Percentiles rank a stretch among this genome's conserved stretches.
Conservation (phyloP, 1,140 invertebrate species). For the Ladona fulva region DNA sequence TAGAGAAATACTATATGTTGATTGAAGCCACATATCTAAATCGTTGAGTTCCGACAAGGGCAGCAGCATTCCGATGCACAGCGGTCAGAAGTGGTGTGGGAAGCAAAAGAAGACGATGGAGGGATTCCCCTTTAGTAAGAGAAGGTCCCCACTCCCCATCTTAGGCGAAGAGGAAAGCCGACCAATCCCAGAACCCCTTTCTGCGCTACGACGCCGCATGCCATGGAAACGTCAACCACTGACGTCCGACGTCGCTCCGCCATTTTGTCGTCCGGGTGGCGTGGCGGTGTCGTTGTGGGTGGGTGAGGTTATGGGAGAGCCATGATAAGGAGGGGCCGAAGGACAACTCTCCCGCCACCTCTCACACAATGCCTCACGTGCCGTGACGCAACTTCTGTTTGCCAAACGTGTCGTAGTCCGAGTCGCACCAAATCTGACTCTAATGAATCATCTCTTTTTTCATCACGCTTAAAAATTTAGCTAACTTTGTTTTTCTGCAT, state of each 20-base stretch:
- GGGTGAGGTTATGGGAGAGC: neutral
- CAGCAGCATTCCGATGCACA: neutral
- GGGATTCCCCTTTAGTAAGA: neutral
- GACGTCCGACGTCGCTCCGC: neutral
- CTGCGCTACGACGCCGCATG: neutral
- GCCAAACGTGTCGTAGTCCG: too few species aligned
- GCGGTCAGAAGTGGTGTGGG: too few species aligned
- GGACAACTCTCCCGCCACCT: neutral
- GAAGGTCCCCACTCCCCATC: too few species aligned
- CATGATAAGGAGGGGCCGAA: neutral
- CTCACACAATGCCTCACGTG: too few species aligned
- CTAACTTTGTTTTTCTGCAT: too few species aligned
- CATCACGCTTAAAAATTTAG: too few species aligned
- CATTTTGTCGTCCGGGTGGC: neutral
- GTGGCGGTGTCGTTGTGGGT: neutral
- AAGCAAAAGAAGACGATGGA: neutral
- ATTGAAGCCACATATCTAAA: too few species aligned
- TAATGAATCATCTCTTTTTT: too few species aligned
- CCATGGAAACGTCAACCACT: neutral
- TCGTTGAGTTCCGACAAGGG: neutral
- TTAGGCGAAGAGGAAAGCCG: neutral
- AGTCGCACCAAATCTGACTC: too few species aligned
- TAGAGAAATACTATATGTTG: too few species aligned
- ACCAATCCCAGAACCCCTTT: neutral
- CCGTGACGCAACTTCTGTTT: too few species aligned